A percentile compares a stretch with the other conserved stretches of the same genome.
Conservation (phyloP, 2,113 vertebrate genomes). For the Pontoporia blainvillei region DNA sequence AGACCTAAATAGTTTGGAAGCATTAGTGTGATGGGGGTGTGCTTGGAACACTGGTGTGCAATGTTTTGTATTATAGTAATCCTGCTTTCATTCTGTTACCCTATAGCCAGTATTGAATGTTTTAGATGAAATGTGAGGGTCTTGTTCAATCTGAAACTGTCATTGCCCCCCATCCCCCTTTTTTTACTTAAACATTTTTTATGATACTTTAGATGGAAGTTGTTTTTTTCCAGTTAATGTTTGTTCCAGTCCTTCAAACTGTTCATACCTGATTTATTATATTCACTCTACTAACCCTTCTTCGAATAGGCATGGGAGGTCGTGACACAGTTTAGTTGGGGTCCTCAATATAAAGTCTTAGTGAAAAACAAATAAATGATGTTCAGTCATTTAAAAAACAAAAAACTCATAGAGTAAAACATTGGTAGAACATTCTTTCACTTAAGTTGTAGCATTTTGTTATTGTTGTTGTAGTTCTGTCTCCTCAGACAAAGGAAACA, state of each 20-base stretch:
- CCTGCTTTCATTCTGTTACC: conserved; percentile 80
- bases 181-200: conserved; percentile 67
- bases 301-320: conserved; percentile 1
- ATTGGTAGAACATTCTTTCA: no score
- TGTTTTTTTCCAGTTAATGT: conserved; percentile 63
- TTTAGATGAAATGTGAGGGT: conserved; percentile 71
- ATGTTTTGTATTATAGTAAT: conserved; percentile 81
- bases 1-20: conserved; percentile 80
- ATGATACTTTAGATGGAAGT: conserved; percentile 50
- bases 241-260: conserved; percentile 71
- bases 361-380: conserved; percentile 77
- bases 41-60: conserved; percentile 78
- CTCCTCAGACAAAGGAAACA: no score
- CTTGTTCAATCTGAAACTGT: conserved; percentile 67
- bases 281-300: conserved; percentile 40
- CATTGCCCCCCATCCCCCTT: background rate
- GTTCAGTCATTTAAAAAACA: conserved; percentile 67
- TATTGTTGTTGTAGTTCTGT: no score
- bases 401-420: no score
- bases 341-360: conserved; percentile 70
- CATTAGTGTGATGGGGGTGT: conserved; percentile 61
- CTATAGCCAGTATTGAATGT: conserved; percentile 72
- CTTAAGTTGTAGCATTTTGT: no score
- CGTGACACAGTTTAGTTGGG: conserved; percentile 66
- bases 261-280: conserved; percentile 65